Evolutionary conservation across 2,797 vertebrate genomes (phyloP).

Genomic region (Gymnoscopelus microlampas): DNA sequence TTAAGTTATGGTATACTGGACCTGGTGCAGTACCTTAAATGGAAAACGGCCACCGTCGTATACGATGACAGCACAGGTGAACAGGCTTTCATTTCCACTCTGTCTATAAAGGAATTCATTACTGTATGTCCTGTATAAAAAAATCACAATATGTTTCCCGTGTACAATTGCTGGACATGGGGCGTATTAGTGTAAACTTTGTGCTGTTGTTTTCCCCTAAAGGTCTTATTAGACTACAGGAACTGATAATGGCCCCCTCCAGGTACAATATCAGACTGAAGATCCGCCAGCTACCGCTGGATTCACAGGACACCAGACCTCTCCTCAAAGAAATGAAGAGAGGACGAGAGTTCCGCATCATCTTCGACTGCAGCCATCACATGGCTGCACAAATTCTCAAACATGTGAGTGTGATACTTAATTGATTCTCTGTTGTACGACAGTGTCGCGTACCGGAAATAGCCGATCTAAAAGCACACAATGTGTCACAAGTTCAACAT

Average conservation of each 20-base stretch:
- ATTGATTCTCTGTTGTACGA: no score
- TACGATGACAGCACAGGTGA: constrained; percentile 98
- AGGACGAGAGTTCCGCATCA: constrained; percentile 95
- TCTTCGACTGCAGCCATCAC: constrained; percentile 95
- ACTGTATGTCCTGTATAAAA: neutral
- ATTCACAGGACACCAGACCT: constrained; percentile 89
- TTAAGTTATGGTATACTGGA: constrained; percentile 98
- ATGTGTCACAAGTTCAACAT: no score
- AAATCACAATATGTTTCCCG: neutral
- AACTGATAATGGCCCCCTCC: constrained; percentile 98
- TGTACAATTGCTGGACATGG: constrained; percentile 11
- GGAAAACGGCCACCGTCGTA: constrained; percentile 97
- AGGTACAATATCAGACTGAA: constrained; percentile 98
- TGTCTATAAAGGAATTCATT: neutral
- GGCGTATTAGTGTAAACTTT: constrained; percentile 20
- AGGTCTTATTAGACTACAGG: constrained; percentile 97
- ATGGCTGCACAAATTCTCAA: constrained; percentile 98
- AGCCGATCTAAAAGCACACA: no score
- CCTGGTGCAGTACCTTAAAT: constrained; percentile 96
- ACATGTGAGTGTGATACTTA: constrained; percentile 81
- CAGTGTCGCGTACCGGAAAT: no score
- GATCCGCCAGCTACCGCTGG: constrained; percentile 96
- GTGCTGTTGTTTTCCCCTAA: constrained; percentile 29
- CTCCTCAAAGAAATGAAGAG: constrained; percentile 99
- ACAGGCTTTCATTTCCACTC: constrained; percentile 26